A percentile compares a stretch with the other conserved stretches of the same genome.
phyloP scores from a whole-genome alignment of 2,113 vertebrate genomes.

The Candoia aspera region DNA sequence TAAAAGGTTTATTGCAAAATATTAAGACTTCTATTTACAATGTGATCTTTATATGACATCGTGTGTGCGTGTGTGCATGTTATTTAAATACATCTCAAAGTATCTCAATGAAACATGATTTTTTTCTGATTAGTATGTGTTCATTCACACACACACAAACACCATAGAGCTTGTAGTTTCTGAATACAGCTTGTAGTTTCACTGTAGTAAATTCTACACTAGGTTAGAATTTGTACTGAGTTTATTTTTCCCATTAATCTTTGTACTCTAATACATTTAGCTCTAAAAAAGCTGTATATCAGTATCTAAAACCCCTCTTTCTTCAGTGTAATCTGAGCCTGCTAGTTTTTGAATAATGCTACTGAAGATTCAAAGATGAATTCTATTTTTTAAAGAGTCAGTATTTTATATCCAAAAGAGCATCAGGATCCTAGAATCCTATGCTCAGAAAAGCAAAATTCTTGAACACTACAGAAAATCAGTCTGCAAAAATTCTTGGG shows the following conservation, averaged over 20 bases:
- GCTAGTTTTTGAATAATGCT: background rate
- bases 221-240: background rate
- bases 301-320: slow-evolving; percentile 15
- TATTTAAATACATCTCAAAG: background rate
- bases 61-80: background rate
- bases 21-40: background rate
- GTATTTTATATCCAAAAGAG: background rate
- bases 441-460: slow-evolving; percentile 59
- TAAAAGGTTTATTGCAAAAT: slow-evolving; percentile 1
- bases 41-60: background rate
- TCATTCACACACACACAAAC: background rate
- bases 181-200: background rate
- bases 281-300: slow-evolving; percentile 59
- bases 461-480: slow-evolving; percentile 49
- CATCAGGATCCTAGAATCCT: slow-evolving; percentile 49
- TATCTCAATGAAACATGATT: background rate
- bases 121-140: background rate
- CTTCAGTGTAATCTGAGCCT: slow-evolving; percentile 46
- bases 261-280: slow-evolving; percentile 36
- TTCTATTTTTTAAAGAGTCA: background rate
- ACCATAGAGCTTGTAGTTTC: background rate
- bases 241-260: slow-evolving; percentile 14
- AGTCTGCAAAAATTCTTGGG: slow-evolving; percentile 50
- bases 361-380: background rate
- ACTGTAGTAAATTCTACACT: background rate